These are phyloP conservation scores for Phaedon cochleariae DNA, from an alignment of 2,888 invertebrate species.

Conservation along the genomic window DNA sequence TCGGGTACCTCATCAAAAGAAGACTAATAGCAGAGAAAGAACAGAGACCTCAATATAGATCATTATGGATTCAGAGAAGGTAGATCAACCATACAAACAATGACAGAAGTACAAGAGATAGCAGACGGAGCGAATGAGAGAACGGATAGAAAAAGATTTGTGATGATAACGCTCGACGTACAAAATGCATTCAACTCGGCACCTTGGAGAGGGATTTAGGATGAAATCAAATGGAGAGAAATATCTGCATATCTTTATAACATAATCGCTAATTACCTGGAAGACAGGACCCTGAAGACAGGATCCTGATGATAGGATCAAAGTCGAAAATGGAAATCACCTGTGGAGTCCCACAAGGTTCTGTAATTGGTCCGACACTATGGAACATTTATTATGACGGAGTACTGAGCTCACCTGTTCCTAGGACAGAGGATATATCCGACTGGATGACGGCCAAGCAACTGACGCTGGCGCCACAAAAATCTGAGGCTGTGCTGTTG, in stretches of 20 bases:
- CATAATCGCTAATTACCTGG: slow-evolving; percentile 25
- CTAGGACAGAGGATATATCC: too few species aligned
- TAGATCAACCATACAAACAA: slow-evolving; percentile 5
- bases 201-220: slow-evolving; percentile 15
- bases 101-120: slow-evolving; percentile 9
- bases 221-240: neutral
- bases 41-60: neutral
- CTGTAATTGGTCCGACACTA: too few species aligned
- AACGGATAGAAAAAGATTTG: slow-evolving; percentile 2
- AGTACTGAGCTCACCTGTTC: too few species aligned
- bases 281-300: slow-evolving; percentile 5
- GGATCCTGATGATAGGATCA: neutral
- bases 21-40: neutral
- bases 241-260: slow-evolving; percentile 16
- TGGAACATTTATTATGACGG: too few species aligned
- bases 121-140: slow-evolving; percentile 8
- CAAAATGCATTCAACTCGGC: too few species aligned
- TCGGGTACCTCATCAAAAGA: neutral
- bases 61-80: slow-evolving; percentile 22
- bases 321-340: neutral
- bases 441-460: too few species aligned
- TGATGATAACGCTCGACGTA: slow-evolving; percentile 18
- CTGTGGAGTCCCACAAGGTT: too few species aligned
- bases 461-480: too few species aligned
- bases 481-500: too few species aligned